Conservation (phyloP, 2,888 invertebrate genomes). For the Lycophotia porphyrea region DNA sequence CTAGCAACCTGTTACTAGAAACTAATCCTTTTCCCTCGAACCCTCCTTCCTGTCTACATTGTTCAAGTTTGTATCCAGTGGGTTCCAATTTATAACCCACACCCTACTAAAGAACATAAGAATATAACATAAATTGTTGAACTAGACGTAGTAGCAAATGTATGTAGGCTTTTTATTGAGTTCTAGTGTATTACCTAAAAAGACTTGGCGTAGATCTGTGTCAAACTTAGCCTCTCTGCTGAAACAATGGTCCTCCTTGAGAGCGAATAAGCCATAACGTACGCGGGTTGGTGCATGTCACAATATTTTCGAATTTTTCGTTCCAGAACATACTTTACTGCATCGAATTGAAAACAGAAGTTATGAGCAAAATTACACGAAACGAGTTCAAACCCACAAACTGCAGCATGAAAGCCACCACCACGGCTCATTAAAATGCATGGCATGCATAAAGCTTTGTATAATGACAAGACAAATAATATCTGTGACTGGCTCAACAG, state of each 20-base stretch:
- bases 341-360: background rate
- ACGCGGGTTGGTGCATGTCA: background rate
- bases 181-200: background rate
- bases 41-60: constrained; percentile 43
- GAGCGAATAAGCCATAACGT: background rate
- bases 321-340: background rate
- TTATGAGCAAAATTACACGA: background rate
- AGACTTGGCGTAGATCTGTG: background rate
- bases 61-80: constrained; percentile 42
- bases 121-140: constrained; percentile 22
- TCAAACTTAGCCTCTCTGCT: background rate
- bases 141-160: constrained; percentile 9
- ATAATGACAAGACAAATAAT: background rate
- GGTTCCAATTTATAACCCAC: constrained; percentile 50
- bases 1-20: constrained; percentile 45
- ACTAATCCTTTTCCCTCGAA: constrained; percentile 42
- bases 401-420: background rate
- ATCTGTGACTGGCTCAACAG: background rate
- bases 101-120: constrained; percentile 56
- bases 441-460: too few relatives aligned
- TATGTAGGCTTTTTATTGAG: constrained; percentile 22
- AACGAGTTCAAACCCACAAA: background rate
- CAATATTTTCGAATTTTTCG: background rate
- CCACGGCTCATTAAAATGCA: background rate
- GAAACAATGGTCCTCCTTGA: background rate